Percentiles rank a stretch among this genome's conserved stretches.
Evolutionary conservation across 53 echinoderm and acorn worm species (phyloP).

Genomic region (Zoroaster sp.): DNA sequence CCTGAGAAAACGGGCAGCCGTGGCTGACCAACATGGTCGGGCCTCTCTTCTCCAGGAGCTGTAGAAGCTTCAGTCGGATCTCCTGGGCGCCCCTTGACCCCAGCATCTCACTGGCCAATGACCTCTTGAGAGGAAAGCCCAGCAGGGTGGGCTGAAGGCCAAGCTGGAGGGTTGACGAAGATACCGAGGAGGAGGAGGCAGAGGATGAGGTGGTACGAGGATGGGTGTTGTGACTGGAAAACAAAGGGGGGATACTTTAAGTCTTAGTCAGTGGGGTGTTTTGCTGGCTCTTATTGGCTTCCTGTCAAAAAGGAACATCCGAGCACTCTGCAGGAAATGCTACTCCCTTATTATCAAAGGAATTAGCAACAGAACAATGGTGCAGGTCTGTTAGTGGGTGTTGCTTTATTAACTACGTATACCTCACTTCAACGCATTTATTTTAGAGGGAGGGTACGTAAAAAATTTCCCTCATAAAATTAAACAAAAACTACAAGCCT

Average conservation of each 20-base stretch:
- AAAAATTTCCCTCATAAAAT: too few species aligned
- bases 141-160: slow-evolving; percentile 62
- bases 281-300: too few species aligned
- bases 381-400: too few species aligned
- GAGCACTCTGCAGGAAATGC: not conserved
- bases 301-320: too few species aligned
- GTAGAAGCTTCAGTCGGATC: slow-evolving; percentile 77
- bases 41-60: slow-evolving; percentile 86
- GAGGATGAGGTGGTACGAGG: slow-evolving; percentile 1
- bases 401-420: too few species aligned
- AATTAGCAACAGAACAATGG: too few species aligned
- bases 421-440: too few species aligned
- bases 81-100: slow-evolving; percentile 54
- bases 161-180: slow-evolving; percentile 34
- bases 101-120: not conserved
- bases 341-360: too few species aligned
- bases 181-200: slow-evolving; percentile 24
- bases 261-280: not conserved
- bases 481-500: too few species aligned
- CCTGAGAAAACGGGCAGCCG: slow-evolving; percentile 99
- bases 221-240: slow-evolving; percentile 37
- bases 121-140: slow-evolving; percentile 48
- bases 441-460: too few species aligned
- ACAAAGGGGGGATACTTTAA: not conserved
- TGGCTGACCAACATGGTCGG: slow-evolving; percentile 92